phyloP scores from a whole-genome alignment of 2,113 vertebrate species.

The Suncus etruscus region DNA sequence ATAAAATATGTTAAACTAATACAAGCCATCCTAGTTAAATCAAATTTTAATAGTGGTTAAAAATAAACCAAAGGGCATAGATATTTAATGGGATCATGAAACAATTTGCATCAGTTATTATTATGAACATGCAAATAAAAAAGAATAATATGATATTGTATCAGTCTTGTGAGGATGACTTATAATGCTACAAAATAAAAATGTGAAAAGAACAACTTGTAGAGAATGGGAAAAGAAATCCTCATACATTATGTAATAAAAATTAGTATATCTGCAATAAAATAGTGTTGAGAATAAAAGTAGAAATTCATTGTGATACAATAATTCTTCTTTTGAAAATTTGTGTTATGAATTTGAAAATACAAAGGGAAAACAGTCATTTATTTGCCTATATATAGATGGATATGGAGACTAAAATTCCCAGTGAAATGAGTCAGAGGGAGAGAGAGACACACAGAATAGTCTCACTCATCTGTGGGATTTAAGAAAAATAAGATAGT shows the following conservation, averaged over 20 bases:
- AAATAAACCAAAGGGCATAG: background rate
- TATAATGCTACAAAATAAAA: background rate
- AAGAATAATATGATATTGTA: background rate
- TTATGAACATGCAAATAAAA: background rate
- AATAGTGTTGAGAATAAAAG: background rate
- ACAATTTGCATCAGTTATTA: background rate
- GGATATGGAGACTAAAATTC: too few species aligned
- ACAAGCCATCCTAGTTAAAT: background rate
- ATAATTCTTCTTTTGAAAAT: background rate
- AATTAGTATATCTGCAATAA: background rate
- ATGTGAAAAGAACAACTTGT: background rate
- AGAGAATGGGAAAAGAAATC: background rate
- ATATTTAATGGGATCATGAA: background rate
- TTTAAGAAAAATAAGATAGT: too few species aligned
- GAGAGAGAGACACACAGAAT: too few species aligned
- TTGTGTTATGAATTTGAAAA: background rate
- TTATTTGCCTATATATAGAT: too few species aligned
- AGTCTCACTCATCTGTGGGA: too few species aligned
- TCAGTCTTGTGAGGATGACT: too few species aligned
- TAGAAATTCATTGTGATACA: background rate
- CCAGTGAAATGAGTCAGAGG: too few species aligned
- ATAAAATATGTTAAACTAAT: constrained; percentile 3
- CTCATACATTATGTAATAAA: background rate
- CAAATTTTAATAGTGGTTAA: background rate
- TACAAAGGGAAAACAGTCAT: background rate